These are phyloP conservation scores for Alexandromys oeconomus DNA, from an alignment of 2,797 vertebrate species.

Conservation along the genomic window DNA sequence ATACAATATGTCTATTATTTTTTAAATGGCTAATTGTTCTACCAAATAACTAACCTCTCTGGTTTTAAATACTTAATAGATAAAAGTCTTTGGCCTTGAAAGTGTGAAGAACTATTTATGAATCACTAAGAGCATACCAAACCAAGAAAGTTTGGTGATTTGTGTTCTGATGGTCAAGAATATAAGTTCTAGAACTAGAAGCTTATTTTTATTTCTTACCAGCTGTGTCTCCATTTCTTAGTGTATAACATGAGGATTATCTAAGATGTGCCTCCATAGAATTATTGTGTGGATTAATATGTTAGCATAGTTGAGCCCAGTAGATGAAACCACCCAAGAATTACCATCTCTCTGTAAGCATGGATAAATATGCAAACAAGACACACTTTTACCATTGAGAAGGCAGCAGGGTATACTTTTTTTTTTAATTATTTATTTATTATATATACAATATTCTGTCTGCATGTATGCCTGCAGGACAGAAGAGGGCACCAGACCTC, in stretches of 20 bases:
- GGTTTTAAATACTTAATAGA: slow-evolving; percentile 30
- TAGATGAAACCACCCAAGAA: neutral
- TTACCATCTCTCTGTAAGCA: rapidly evolving
- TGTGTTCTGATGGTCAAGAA: neutral
- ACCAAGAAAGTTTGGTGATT: neutral
- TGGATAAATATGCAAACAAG: neutral
- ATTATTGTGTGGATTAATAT: neutral
- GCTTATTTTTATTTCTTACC: neutral
- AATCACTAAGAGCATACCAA: neutral
- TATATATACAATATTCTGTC: no score
- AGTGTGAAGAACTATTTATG: neutral
- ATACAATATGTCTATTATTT: neutral
- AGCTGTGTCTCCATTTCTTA: neutral
- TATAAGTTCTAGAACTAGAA: neutral
- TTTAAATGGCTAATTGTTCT: slow-evolving; percentile 16
- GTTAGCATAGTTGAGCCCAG: neutral
- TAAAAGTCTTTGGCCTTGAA: neutral
- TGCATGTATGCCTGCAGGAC: no score
- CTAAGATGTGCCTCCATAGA: neutral
- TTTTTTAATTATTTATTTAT: no score
- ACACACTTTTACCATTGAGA: neutral
- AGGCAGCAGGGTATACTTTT: neutral
- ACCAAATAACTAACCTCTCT: neutral
- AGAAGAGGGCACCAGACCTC: no score
- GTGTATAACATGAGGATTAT: neutral